Evolutionary conservation across 2,888 invertebrate genomes (phyloP), one percentile per base, ranked within the genome.

Genomic region (Seladonia tumulorum): DNA sequence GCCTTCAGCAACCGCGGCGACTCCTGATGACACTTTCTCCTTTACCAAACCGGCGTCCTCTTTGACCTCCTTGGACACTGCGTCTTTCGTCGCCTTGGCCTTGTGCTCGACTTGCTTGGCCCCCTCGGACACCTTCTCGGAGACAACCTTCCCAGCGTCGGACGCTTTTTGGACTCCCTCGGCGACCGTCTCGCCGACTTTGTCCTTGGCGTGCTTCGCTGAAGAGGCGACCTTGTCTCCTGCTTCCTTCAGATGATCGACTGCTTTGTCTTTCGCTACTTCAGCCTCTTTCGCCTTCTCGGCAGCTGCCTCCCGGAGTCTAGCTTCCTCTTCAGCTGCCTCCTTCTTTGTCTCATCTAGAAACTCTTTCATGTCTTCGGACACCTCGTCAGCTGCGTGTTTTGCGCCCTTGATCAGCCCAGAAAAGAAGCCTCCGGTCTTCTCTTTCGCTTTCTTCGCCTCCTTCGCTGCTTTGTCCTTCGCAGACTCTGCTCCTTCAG

Each of bases 401-500:
- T 92, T 93, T 0, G 90, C 87, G 0, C 91, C 88, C 71, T 93
- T 92, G 7, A 94, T 87, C 8, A 93, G 85, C 5, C 91, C 92
- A 0, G 93, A 91, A 0, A 93, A 86, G 29, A 93, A 91, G 0
- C 92, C 92, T 8, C 83, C 18, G 0, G 74, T 39, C 42, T 90
- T 91, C 2, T 92, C 91, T 57, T 92, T 91, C 0, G 77, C 86
- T 70, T 90, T 87, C 45, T 91, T 90, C 0, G 83, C 80, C n/a
- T 88, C 89, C 45, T 88, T 80, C 0, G 79, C 83, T 1, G 78
- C 79, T 82, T 90, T 84, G 14, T 95, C 95, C 90, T 96, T 96
- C 0, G 93, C 96, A 95, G 60, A 95, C 95, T 91, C 95, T 95
- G 42, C 95, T 95, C 91, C 95, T 95, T 95, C 96, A 95, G 5